Percentiles rank a stretch among this genome's conserved stretches.
phyloP scores from a whole-genome alignment of 2,888 invertebrate genomes.

The Podabrus alpinus region DNA sequence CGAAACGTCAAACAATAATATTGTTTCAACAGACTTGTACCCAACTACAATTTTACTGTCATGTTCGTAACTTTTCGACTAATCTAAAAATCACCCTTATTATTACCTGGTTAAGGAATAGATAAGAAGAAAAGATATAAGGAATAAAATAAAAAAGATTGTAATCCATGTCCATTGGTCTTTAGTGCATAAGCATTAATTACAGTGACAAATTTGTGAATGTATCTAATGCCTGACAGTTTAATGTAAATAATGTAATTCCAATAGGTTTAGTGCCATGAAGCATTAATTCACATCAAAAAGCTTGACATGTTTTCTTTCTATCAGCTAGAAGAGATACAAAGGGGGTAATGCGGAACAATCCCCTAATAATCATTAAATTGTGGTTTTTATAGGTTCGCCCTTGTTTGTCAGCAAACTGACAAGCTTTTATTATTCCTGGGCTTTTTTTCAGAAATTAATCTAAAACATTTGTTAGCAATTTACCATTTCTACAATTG shows the following conservation, averaged over 20 bases:
- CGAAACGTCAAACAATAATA: too few relatives aligned
- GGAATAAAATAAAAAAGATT: too few relatives aligned
- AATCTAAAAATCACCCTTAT: too few relatives aligned
- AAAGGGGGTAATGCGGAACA: neutral
- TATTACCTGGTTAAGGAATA: too few relatives aligned
- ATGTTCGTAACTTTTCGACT: too few relatives aligned
- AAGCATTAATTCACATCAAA: neutral
- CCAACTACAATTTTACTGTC: too few relatives aligned
- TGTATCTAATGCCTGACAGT: neutral
- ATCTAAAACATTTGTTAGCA: neutral
- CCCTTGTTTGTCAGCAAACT: neutral
- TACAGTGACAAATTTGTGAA: neutral
- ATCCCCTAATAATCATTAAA: neutral
- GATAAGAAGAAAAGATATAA: too few relatives aligned
- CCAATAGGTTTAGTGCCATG: neutral
- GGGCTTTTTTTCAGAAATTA: neutral
- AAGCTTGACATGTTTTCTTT: neutral
- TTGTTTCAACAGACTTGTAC: too few relatives aligned
- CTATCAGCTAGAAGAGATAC: neutral
- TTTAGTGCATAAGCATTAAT: neutral
- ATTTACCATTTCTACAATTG: neutral
- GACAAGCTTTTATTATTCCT: neutral
- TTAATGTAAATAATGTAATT: neutral
- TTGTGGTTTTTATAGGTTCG: neutral
- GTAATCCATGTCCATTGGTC: too few relatives aligned